A percentile compares a stretch with the other conserved stretches of the same genome.
Evolutionary conservation across 2,113 vertebrate species (phyloP).

Genomic region (Eurypyga helias): DNA sequence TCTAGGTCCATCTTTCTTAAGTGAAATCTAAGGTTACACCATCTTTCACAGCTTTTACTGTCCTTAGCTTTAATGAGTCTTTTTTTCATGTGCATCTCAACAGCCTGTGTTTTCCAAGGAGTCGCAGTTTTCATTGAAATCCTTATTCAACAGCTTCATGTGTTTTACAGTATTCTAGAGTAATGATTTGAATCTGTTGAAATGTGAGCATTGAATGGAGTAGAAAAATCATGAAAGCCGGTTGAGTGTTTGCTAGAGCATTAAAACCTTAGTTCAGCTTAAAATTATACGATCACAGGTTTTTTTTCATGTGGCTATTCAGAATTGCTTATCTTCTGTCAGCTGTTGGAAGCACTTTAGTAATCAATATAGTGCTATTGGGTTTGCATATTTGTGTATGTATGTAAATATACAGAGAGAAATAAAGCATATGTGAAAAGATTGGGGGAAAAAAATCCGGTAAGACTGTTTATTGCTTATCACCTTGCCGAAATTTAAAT

Average conservation of each 20-base stretch:
- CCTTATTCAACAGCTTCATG: neutral
- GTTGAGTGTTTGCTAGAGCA: neutral
- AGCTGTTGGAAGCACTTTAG: neutral
- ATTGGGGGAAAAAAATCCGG: neutral
- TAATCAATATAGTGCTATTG: neutral
- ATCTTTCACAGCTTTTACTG: neutral
- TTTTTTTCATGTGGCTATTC: neutral
- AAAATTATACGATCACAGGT: neutral
- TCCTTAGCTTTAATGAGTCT: neutral
- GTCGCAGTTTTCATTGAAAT: neutral
- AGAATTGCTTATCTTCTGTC: neutral
- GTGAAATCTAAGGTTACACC: neutral
- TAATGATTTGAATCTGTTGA: neutral
- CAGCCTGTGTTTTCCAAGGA: neutral
- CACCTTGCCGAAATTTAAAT: neutral
- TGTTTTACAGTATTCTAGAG: neutral
- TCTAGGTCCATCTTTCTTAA: neutral
- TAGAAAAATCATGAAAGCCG: neutral
- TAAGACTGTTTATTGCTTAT: neutral
- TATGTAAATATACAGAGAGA: neutral
- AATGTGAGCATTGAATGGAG: neutral
- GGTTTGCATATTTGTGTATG: neutral
- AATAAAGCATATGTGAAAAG: neutral
- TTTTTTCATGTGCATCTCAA: neutral
- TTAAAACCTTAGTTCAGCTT: neutral